phyloP scores from a whole-genome alignment of 2,113 vertebrate species.

The Marmota monax region DNA sequence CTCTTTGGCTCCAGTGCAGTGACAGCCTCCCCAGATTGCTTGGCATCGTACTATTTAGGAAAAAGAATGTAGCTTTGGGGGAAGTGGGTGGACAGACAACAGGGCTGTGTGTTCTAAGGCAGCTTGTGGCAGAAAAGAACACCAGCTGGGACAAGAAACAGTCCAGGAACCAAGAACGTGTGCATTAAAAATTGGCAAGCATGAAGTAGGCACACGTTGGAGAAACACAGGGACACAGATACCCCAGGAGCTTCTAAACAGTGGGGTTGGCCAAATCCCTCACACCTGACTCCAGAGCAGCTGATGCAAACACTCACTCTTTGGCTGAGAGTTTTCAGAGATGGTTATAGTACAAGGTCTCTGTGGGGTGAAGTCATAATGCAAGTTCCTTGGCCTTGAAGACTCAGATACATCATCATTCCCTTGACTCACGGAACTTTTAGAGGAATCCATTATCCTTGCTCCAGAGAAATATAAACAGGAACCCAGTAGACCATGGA shows the following conservation, averaged over 20 bases:
- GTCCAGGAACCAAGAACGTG: conserved; percentile 37
- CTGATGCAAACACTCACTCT: neutral
- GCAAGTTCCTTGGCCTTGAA: neutral
- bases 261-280: neutral
- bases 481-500: neutral
- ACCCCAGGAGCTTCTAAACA: neutral
- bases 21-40: neutral
- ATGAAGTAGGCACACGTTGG: neutral
- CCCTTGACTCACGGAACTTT: neutral
- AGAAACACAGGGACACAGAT: neutral
- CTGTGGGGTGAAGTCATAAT: neutral
- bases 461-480: neutral
- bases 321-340: neutral
- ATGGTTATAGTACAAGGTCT: neutral
- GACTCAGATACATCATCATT: neutral
- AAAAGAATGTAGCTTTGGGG: neutral
- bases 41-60: neutral
- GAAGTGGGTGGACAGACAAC: conserved; percentile 45
- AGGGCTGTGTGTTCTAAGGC: conserved; percentile 19
- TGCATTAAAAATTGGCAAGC: neutral
- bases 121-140: conserved; percentile 40
- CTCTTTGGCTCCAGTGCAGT: neutral
- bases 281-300: neutral
- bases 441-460: neutral
- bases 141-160: conserved; percentile 58